A percentile compares a stretch with the other conserved stretches of the same genome.
Conservation (phyloP, 1,140 invertebrate genomes). For the Cataglyphis hispanica region DNA sequence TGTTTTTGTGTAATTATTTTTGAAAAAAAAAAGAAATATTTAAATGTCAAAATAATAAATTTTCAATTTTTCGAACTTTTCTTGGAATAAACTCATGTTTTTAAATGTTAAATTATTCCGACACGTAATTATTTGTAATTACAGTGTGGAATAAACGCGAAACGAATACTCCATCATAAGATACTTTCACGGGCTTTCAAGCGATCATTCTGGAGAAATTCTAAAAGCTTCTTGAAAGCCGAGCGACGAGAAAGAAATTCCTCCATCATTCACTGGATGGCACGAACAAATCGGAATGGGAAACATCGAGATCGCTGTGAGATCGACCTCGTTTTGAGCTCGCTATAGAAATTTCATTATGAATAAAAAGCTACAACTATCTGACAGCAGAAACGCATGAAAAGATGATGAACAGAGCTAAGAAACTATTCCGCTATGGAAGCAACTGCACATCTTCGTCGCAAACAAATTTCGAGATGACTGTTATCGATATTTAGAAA, state of each 20-base stretch:
- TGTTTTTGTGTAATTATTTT: not conserved
- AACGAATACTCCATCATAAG: constrained; percentile 52
- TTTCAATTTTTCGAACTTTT: constrained; percentile 17
- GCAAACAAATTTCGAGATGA: not conserved
- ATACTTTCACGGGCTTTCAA: constrained; percentile 58
- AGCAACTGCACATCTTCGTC: not conserved
- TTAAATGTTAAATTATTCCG: constrained; percentile 39
- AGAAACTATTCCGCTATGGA: constrained; percentile 1
- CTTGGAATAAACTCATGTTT: constrained; percentile 21
- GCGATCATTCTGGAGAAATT: constrained; percentile 57
- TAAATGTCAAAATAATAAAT: constrained; percentile 5
- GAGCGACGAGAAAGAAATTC: constrained; percentile 57
- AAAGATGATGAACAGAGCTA: constrained; percentile 22
- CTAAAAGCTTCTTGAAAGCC: constrained; percentile 64
- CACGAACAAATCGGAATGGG: constrained; percentile 51
- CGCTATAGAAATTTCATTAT: constrained; percentile 31
- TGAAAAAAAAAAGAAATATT: not conserved
- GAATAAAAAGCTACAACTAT: constrained; percentile 37
- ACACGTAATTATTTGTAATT: constrained; percentile 56
- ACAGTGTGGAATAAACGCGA: constrained; percentile 57
- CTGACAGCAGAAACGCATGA: constrained; percentile 7
- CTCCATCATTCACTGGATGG: constrained; percentile 55
- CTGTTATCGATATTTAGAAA: not conserved
- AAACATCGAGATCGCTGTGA: constrained; percentile 55
- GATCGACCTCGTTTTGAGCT: constrained; percentile 53